Evolutionary conservation across 2,888 invertebrate species (phyloP).

Genomic region (Halictus ligatus): DNA sequence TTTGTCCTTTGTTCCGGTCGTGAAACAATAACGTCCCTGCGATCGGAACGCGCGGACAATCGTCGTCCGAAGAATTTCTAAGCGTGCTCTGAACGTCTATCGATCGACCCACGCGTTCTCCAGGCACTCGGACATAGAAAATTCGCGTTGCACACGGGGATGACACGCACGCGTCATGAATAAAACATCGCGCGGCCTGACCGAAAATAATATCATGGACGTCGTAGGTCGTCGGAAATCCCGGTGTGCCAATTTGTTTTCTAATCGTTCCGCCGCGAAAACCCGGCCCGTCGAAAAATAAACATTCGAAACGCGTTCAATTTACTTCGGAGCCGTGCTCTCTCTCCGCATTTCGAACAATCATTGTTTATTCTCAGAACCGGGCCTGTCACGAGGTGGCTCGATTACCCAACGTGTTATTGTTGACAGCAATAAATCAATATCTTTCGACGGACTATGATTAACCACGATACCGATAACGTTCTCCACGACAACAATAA

Average conservation of each 20-base stretch:
- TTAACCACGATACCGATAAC: slow-evolving; percentile 7
- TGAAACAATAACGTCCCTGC: not conserved
- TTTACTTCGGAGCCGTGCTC: not conserved
- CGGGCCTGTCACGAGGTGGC: not conserved
- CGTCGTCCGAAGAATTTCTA: not conserved
- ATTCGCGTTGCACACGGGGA: slow-evolving; percentile 1
- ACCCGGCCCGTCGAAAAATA: not conserved
- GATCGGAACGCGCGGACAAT: not conserved
- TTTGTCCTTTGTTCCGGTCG: not conserved
- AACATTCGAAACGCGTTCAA: not conserved
- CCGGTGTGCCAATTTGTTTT: slow-evolving; percentile 18
- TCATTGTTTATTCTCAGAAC: not conserved
- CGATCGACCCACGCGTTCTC: slow-evolving; percentile 3
- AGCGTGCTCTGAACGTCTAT: not conserved
- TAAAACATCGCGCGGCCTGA: slow-evolving; percentile 35
- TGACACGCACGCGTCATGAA: slow-evolving; percentile 43
- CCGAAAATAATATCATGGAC: slow-evolving; percentile 38
- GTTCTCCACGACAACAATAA: not conserved
- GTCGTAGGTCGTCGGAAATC: slow-evolving; percentile 22
- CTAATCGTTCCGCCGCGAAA: slow-evolving; percentile 20
- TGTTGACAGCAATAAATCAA: slow-evolving; percentile 32
- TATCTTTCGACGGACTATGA: slow-evolving; percentile 19
- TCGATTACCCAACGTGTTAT: not conserved
- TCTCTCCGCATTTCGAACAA: not conserved
- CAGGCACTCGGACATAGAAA: not conserved